Percentiles rank a stretch among this genome's conserved stretches.
Conservation (phyloP, 2,888 invertebrate genomes). For the Zygaena filipendulae region DNA sequence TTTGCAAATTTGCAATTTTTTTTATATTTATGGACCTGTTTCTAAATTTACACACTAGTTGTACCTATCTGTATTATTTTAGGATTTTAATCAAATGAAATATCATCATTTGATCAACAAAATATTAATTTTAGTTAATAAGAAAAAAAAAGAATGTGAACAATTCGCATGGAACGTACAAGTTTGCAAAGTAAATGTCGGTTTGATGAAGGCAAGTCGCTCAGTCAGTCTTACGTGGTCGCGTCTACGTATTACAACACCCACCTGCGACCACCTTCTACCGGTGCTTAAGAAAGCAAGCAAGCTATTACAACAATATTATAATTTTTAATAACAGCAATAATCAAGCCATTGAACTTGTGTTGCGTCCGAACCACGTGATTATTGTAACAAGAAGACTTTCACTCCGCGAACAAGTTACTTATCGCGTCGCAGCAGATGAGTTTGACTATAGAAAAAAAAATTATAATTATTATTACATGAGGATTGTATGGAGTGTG, state of each 20-base stretch:
- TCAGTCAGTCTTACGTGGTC: no score
- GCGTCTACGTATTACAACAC: conserved; percentile 38
- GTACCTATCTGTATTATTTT: no score
- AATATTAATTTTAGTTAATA: no score
- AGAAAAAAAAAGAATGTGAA: no score
- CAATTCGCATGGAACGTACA: no score
- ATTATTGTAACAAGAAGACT: conserved; percentile 57
- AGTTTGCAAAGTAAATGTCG: no score
- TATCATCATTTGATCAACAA: no score
- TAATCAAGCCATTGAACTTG: conserved; percentile 67
- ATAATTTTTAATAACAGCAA: conserved; percentile 52
- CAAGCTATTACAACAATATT: conserved; percentile 30
- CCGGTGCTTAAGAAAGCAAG: conserved; percentile 41
- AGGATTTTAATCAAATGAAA: no score
- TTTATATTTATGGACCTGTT: no score
- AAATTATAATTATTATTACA: conserved; percentile 61
- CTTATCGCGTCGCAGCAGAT: conserved; percentile 39
- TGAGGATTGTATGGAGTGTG: conserved; percentile 50
- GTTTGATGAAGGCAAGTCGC: no score
- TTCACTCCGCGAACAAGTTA: conserved; percentile 39
- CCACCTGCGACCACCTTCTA: conserved; percentile 26
- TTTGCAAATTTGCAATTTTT: no score
- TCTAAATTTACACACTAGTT: no score
- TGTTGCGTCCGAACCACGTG: conserved; percentile 38
- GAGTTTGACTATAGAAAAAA: conserved; percentile 50